Conservation (phyloP, 2,888 invertebrate genomes). For the Tortricodes alternella region DNA sequence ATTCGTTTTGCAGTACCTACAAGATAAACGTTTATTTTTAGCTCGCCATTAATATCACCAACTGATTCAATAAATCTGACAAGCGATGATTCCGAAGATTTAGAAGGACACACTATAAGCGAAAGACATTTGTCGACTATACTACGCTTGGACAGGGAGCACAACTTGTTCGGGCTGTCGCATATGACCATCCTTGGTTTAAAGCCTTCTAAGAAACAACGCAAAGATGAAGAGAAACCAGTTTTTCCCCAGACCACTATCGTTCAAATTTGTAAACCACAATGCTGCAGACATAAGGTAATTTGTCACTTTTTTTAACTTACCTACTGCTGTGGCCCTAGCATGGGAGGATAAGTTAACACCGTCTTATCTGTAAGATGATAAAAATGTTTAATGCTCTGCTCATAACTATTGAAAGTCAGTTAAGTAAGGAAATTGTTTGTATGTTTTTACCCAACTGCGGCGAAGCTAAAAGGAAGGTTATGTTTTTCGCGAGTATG, state of each 20-base stretch:
- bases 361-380: too few relatives aligned
- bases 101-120: slow-evolving; percentile 41
- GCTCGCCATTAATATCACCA: slow-evolving; percentile 58
- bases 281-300: slow-evolving; percentile 62
- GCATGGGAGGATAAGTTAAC: neutral
- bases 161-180: slow-evolving; percentile 73
- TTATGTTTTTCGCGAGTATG: too few relatives aligned
- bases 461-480: too few relatives aligned
- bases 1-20: too few relatives aligned
- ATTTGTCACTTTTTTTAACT: neutral
- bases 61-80: too few relatives aligned
- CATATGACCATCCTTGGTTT: slow-evolving; percentile 62
- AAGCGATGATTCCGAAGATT: slow-evolving; percentile 45
- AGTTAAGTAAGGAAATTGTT: too few relatives aligned
- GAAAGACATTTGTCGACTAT: slow-evolving; percentile 70
- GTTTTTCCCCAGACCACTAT: slow-evolving; percentile 74
- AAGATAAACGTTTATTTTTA: slow-evolving; percentile 42
- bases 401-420: too few relatives aligned
- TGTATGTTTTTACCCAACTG: too few relatives aligned
- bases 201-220: slow-evolving; percentile 49
- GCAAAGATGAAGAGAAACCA: slow-evolving; percentile 57
- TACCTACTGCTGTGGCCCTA: neutral
- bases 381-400: too few relatives aligned
- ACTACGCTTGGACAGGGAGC: slow-evolving; percentile 67
- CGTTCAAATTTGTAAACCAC: slow-evolving; percentile 62